Evolutionary conservation across 2,797 vertebrate genomes (phyloP).

Genomic region (Chromobotia macracanthus): DNA sequence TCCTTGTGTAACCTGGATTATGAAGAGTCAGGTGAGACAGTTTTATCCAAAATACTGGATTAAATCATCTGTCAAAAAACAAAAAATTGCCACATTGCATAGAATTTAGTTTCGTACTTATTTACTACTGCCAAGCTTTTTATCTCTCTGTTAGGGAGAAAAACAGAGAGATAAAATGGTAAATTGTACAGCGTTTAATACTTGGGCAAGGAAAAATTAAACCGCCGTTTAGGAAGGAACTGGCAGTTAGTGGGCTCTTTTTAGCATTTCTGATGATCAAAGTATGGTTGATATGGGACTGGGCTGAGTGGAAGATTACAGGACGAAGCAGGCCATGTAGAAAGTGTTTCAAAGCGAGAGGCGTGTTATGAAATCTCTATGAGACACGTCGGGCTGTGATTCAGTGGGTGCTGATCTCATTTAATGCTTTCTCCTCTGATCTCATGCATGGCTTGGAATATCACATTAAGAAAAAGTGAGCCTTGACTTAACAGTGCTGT

Average conservation of each 20-base stretch:
- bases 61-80: conserved; percentile 22
- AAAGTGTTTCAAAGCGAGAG: conserved; percentile 39
- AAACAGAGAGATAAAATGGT: neutral
- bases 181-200: conserved; percentile 20
- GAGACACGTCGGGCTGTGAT: conserved; percentile 18
- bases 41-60: conserved; percentile 8
- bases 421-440: conserved; percentile 33
- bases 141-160: neutral
- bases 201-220: conserved; percentile 1
- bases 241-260: conserved; percentile 12
- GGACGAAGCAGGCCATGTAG: conserved; percentile 29
- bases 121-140: conserved; percentile 11
- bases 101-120: conserved; percentile 2
- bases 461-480: conserved; percentile 24
- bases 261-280: conserved; percentile 40
- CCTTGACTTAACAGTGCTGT: conserved; percentile 14
- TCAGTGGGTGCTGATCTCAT: conserved; percentile 44
- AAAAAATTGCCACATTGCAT: neutral
- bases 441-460: conserved; percentile 16
- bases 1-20: conserved; percentile 40
- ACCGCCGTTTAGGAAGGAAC: conserved; percentile 8
- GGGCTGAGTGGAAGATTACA: conserved; percentile 33
- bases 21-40: conserved; percentile 43
- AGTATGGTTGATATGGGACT: conserved; percentile 12
- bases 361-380: conserved; percentile 23